phyloP scores from a whole-genome alignment of 1,140 invertebrate genomes.

The Halotydeus destructor region DNA sequence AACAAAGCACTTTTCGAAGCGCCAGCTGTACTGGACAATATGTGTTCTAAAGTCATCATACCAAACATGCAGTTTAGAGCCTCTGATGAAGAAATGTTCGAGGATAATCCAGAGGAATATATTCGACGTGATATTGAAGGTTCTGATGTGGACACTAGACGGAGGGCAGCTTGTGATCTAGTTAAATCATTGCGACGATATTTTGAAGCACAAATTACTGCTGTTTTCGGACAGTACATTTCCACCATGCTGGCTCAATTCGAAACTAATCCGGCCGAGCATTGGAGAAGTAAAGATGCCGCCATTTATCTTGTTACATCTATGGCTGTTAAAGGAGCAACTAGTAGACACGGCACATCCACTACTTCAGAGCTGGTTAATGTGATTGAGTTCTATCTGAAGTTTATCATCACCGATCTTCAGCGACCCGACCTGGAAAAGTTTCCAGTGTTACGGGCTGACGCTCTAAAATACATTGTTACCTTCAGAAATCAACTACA shows the following conservation, averaged over 20 bases:
- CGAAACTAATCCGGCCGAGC: conserved; percentile 40
- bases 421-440: conserved; percentile 38
- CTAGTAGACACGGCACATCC: conserved; percentile 67
- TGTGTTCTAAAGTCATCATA: conserved; percentile 93
- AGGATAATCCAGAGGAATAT: conserved; percentile 95
- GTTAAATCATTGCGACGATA: conserved; percentile 66
- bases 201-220: conserved; percentile 78
- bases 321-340: conserved; percentile 69
- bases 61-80: conserved; percentile 92
- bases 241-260: conserved; percentile 42
- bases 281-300: conserved; percentile 86
- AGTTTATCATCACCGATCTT: conserved; percentile 67
- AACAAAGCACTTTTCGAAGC: conserved; percentile 78
- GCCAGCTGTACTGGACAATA: conserved; percentile 56
- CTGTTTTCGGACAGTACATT: conserved; percentile 75
- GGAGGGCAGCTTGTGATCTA: conserved; percentile 84
- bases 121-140: conserved; percentile 92
- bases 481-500: conserved; percentile 69
- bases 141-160: conserved; percentile 86
- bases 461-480: conserved; percentile 87
- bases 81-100: conserved; percentile 84
- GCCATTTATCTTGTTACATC: conserved; percentile 90
- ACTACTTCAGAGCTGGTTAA: conserved; percentile 71
- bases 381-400: conserved; percentile 59
- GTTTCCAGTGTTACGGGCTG: conserved; percentile 75